These are phyloP conservation scores for Eucidaris tribuloides DNA, from an alignment of 35 echinoderm and acorn worm genomes.

Conservation along the genomic window DNA sequence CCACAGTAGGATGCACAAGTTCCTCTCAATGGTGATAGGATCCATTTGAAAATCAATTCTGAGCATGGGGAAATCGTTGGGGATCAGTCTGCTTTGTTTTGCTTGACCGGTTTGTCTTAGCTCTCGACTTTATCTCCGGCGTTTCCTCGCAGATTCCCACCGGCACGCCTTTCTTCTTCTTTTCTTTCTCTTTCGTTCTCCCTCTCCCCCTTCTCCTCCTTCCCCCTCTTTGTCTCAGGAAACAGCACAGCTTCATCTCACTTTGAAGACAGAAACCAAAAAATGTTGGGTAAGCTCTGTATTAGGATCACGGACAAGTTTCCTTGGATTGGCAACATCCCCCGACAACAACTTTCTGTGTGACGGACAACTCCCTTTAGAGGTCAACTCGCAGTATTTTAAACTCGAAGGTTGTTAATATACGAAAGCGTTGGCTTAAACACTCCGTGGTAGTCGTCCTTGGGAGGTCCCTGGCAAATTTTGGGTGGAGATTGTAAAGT, in stretches of 20 bases:
- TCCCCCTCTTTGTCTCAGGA: slow-evolving; percentile 60
- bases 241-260: slow-evolving; percentile 7
- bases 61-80: slow-evolving; percentile 88
- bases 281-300: not conserved
- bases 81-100: slow-evolving; percentile 86
- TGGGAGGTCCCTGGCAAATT: too few species aligned
- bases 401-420: too few species aligned
- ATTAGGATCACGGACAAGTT: not conserved
- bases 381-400: too few species aligned
- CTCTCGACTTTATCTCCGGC: not conserved
- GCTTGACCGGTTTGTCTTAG: slow-evolving; percentile 1
- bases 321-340: too few species aligned
- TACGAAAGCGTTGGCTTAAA: too few species aligned
- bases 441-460: too few species aligned
- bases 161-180: slow-evolving; percentile 57
- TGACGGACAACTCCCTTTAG: too few species aligned
- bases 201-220: slow-evolving; percentile 45
- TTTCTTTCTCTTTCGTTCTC: slow-evolving; percentile 98
- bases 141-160: not conserved
- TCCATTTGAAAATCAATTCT: slow-evolving; percentile 88
- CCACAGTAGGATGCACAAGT: slow-evolving; percentile 69
- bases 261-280: not conserved
- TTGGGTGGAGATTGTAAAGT: too few species aligned
- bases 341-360: too few species aligned
- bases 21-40: slow-evolving; percentile 75